A percentile compares a stretch with the other conserved stretches of the same genome.
These are phyloP conservation scores for Bombus vancouverensis DNA, from an alignment of 1,140 invertebrate genomes.

Conservation along the genomic window DNA sequence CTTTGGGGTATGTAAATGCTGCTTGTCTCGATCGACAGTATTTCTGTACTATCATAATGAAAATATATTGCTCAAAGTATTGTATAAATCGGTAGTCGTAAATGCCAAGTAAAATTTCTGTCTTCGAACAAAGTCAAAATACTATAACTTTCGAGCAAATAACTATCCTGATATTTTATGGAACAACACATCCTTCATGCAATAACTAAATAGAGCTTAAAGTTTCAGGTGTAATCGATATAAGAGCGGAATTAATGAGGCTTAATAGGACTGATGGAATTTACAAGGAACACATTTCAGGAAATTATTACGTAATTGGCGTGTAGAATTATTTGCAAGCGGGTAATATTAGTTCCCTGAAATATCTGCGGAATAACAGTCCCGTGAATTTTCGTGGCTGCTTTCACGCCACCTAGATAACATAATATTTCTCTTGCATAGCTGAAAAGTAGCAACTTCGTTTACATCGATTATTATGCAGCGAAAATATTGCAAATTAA, in stretches of 20 bases:
- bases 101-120: too few species aligned
- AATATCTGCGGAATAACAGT: conserved; percentile 1
- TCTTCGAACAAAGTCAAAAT: too few species aligned
- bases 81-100: not conserved
- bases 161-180: too few species aligned
- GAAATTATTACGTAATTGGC: not conserved
- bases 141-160: too few species aligned
- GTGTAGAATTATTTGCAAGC: not conserved
- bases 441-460: conserved; percentile 7
- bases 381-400: not conserved
- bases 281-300: not conserved
- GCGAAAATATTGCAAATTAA: conserved; percentile 19
- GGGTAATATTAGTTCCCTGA: not conserved
- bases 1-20: not conserved
- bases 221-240: not conserved
- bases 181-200: not conserved
- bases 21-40: not conserved
- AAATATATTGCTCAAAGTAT: not conserved
- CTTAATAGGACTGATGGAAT: not conserved
- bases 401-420: not conserved
- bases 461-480: conserved; percentile 35
- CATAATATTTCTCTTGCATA: conserved; percentile 36
- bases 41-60: not conserved
- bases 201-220: not conserved
- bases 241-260: not conserved